These are phyloP conservation scores for Dendroctonus ponderosae DNA, from an alignment of 1,140 invertebrate species.

Conservation along the genomic window DNA sequence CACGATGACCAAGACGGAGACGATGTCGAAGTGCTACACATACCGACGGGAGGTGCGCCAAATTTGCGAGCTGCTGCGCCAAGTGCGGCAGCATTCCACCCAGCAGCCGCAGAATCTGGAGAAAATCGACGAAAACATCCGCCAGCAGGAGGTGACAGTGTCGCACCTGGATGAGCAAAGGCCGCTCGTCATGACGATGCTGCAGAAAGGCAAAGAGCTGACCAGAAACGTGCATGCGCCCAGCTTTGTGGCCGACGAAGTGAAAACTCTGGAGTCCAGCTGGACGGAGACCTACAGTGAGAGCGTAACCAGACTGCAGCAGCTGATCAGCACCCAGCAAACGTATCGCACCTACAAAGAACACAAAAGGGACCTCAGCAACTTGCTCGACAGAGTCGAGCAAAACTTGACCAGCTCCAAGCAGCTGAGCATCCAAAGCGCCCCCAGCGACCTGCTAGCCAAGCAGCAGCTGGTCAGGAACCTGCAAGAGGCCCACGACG, in stretches of 20 bases:
- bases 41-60: constrained; percentile 85
- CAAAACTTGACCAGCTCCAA: constrained; percentile 65
- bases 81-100: constrained; percentile 70
- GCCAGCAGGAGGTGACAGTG: constrained; percentile 76
- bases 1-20: constrained; percentile 87
- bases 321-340: constrained; percentile 78
- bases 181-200: constrained; percentile 82
- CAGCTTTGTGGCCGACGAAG: constrained; percentile 78
- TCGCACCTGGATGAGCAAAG: constrained; percentile 83
- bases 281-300: constrained; percentile 87
- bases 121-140: constrained; percentile 70
- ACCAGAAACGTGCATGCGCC: constrained; percentile 82
- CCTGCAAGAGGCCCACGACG: constrained; percentile 73
- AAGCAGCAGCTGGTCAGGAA: constrained; percentile 74
- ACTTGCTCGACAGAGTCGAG: constrained; percentile 79
- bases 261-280: constrained; percentile 77
- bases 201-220: constrained; percentile 87
- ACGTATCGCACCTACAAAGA: constrained; percentile 84
- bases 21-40: constrained; percentile 88
- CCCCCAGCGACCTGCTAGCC: constrained; percentile 66
- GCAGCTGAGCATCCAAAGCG: constrained; percentile 56
- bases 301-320: constrained; percentile 78
- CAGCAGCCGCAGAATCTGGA: constrained; percentile 69
- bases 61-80: constrained; percentile 72
- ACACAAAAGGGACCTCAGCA: constrained; percentile 79